Evolutionary conservation across 2,113 vertebrate species (phyloP), one percentile per base, ranked within the genome.

Genomic region (Cinclus cinclus): DNA sequence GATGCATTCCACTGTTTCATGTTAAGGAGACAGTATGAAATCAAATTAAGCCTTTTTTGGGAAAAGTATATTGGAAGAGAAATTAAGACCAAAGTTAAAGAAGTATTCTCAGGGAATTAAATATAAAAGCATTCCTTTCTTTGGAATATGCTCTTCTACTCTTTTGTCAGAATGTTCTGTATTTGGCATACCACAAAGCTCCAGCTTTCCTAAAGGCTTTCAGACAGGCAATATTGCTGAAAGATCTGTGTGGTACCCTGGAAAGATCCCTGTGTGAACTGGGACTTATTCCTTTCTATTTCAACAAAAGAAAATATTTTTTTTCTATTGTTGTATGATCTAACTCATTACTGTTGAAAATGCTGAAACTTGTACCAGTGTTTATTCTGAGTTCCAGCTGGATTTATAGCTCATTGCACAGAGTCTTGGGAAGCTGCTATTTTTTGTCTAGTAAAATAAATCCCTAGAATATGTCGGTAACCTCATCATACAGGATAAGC

Each of bases 71-170:
- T 21, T 87, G 55, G 59, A 97, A 41, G 67, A 65, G 42, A 75
- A 95, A 86, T 86, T 92, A 89, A 70, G 49, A 30, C 56, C 56
- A 85, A 93, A 94, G 44, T 31, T 71, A 67, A 84, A 83, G 70
- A 87, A 95, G 81, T 94, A 92, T 70, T 95, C 65, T 70, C 71
- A 92, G 65, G 53, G 75, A 95, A 96, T 95, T 64, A 96, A 96
- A 79, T 73, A 86, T 16, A 93, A 89, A 75, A 91, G 53, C 81
- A 89, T 94, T 90, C 74, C 82, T 94, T 82, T 87, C 58, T 78
- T 95, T 87, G 92, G 71, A 96, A 92, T 88, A 94, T 68, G 50
- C 24, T 90, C 90, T 91, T 59, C 64, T 94, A 64, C 58, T 78
- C n/a, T 83, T 94, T 77, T 80, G 56, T 95, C 78, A 92, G 87